Conservation (phyloP, 2,797 vertebrate species). For the Mycteria americana region DNA sequence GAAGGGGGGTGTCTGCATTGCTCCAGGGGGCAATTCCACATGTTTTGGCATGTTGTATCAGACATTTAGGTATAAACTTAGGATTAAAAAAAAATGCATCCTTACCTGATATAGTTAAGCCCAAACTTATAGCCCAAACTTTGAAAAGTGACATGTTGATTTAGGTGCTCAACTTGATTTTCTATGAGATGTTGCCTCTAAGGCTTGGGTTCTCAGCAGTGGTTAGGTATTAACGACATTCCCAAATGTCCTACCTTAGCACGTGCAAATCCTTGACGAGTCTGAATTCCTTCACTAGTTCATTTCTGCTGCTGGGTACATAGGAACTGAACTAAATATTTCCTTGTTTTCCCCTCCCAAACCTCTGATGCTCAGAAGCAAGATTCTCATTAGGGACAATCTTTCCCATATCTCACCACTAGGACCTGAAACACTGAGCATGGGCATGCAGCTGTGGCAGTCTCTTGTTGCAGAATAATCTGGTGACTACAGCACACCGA, state of each 20-base stretch:
- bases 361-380: background rate
- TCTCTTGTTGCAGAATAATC: background rate
- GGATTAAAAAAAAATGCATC: background rate
- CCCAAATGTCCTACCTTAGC: background rate
- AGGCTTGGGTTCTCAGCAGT: background rate
- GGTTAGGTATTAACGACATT: background rate
- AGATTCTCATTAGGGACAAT: background rate
- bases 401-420: background rate
- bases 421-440: background rate
- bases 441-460: background rate
- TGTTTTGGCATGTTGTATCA: background rate
- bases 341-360: background rate
- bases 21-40: accelerated
- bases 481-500: background rate
- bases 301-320: background rate
- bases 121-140: background rate
- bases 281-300: background rate
- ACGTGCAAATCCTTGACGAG: background rate
- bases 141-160: background rate
- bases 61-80: background rate
- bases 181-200: background rate
- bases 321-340: background rate
- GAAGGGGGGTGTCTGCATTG: background rate
- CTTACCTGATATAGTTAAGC: background rate
- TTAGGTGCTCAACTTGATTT: background rate